Base-by-base conservation (phyloP, 2,113 vertebrate species). In the Forbesichthys agassizii region DNA sequence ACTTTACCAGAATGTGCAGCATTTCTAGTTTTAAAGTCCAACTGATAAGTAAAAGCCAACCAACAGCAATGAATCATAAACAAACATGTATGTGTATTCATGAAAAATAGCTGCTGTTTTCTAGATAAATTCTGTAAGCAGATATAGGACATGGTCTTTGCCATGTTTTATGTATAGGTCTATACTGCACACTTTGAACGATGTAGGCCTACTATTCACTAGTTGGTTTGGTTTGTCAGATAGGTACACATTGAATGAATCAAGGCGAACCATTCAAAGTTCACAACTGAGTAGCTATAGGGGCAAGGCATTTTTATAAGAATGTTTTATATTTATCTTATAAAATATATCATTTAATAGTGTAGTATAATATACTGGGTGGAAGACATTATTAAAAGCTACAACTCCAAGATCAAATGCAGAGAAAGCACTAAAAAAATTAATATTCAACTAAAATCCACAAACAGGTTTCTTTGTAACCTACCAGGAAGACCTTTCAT, bases 1-100 rank as follows among this genome's bases (percentile, higher is more conserved):
- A 76, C 9, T 61, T 82, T 83, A 86, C 86, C 85, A 79, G 69
- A 74, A 72, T 71, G 69, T 61, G 77, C 65, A 64, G 66, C 20
- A 58, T 77, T 78, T 75, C 69, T 77, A 36, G 49, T 81, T 72
- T 78, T 60, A 88, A 88, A 87, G 89, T 89, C 80, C 86, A 86
- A 65, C 79, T 77, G 86, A 90, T 90, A 88, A 90, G 84, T 46
- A n/a, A 36, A 51, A 57, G 70, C 52, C 73, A 76, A 27, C 68
- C 65, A 81, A 66, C 4, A 47, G 68, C 70, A 83, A 67, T 67
- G 58, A 47, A 58, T 61, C 36, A 71, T 69, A 87, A 80, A 88
- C 83, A 84, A 86, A 83, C 78, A 12, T 71, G 61, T 18, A 66
- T 49, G 13, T n/a, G 2, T 18, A 62, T 4, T 48, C 10, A 51